These are phyloP conservation scores for Hedya salicella DNA, from an alignment of 2,888 invertebrate species.

Conservation along the genomic window DNA sequence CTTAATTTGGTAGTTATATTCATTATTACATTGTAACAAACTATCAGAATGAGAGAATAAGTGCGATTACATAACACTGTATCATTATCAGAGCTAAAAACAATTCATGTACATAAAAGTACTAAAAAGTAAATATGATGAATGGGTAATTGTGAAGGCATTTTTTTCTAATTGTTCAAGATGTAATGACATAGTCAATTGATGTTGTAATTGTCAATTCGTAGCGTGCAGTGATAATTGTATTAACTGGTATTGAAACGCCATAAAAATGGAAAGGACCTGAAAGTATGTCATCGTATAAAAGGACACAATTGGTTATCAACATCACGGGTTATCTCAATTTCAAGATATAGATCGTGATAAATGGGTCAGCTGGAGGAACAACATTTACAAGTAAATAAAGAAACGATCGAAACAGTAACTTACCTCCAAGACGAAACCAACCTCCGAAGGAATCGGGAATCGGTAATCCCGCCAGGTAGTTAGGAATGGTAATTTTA, in stretches of 20 bases:
- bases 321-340: not conserved
- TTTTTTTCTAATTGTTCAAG: not conserved
- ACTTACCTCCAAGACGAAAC: conserved; percentile 92
- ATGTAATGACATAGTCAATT: not conserved
- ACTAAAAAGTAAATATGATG: not conserved
- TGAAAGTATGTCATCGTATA: conserved; percentile 51
- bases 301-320: conserved; percentile 22
- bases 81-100: conserved; percentile 2
- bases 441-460: conserved; percentile 94
- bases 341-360: not conserved
- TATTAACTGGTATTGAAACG: not conserved
- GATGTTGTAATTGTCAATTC: not conserved
- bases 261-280: conserved; percentile 23
- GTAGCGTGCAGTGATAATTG: conserved; percentile 14
- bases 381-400: not conserved
- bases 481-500: conserved; percentile 92
- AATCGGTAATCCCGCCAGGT: conserved; percentile 92
- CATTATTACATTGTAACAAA: not conserved
- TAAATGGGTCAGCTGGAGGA: not conserved
- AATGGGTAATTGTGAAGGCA: not conserved
- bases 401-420: not conserved
- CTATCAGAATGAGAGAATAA: not conserved
- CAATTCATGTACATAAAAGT: not conserved
- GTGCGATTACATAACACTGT: conserved; percentile 15
- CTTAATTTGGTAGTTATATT: not conserved